A percentile compares a stretch with the other conserved stretches of the same genome.
Evolutionary conservation across 2,797 vertebrate species (phyloP).

Genomic region (Fistularia commersonii): DNA sequence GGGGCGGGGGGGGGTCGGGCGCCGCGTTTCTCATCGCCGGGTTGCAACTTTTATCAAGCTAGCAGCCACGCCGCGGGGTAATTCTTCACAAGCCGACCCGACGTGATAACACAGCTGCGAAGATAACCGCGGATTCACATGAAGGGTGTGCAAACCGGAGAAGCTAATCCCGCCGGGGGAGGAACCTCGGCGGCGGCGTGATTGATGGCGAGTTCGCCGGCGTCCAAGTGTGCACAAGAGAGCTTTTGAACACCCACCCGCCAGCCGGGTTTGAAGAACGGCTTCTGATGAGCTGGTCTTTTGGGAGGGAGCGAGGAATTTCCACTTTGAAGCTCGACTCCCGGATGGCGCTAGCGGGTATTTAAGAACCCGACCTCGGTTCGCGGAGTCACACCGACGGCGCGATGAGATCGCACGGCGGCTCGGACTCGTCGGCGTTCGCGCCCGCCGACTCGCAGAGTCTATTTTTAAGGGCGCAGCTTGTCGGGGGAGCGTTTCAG

Average conservation of each 20-base stretch:
- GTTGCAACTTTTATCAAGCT: conserved; percentile 21
- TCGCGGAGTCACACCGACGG: too few relatives aligned
- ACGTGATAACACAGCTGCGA: conserved; percentile 21
- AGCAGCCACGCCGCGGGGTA: conserved; percentile 1
- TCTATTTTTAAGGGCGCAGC: conserved; percentile 32
- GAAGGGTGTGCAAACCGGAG: conserved; percentile 29
- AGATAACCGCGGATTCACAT: conserved; percentile 27
- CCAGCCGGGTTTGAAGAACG: conserved; percentile 48
- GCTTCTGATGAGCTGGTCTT: conserved; percentile 40
- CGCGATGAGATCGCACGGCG: too few relatives aligned
- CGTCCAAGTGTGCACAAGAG: conserved; percentile 58
- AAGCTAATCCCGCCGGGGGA: conserved; percentile 40
- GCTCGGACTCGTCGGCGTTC: too few relatives aligned
- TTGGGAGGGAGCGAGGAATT: too few relatives aligned
- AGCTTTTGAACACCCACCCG: conserved; percentile 38
- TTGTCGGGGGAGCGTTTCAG: conserved; percentile 30
- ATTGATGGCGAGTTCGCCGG: conserved; percentile 56
- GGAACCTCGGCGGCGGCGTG: conserved; percentile 36
- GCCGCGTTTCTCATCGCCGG: too few relatives aligned
- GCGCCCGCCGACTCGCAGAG: too few relatives aligned
- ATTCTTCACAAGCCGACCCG: not conserved
- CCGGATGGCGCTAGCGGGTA: too few relatives aligned
- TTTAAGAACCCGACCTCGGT: too few relatives aligned
- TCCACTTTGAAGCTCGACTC: conserved; percentile 27
- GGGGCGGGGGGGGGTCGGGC: too few relatives aligned